Percentiles rank a stretch among this genome's conserved stretches.
phyloP scores from a whole-genome alignment of 2,888 invertebrate species.

The Lithophane ornitopus region DNA sequence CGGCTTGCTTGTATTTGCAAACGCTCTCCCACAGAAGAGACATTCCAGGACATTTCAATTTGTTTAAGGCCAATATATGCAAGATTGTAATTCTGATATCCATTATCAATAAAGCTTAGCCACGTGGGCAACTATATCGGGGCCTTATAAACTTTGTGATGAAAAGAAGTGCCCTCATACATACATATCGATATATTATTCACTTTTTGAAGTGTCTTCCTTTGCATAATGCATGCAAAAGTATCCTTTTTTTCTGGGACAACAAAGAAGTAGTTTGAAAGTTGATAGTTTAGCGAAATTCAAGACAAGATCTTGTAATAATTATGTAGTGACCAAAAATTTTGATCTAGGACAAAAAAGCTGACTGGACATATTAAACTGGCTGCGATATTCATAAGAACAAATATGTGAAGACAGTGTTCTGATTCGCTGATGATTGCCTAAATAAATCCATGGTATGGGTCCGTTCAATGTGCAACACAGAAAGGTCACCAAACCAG shows the following conservation, averaged over 20 bases:
- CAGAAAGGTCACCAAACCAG: constrained; percentile 88
- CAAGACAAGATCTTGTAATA: constrained; percentile 16
- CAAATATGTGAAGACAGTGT: constrained; percentile 29
- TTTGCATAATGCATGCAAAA: constrained; percentile 33
- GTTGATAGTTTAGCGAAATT: constrained; percentile 20
- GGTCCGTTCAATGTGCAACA: constrained; percentile 78
- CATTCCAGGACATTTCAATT: constrained; percentile 51
- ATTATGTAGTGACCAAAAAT: constrained; percentile 5
- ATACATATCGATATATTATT: constrained; percentile 48
- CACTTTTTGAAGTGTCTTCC: constrained; percentile 9
- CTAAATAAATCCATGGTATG: constrained; percentile 72
- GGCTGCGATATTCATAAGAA: constrained; percentile 30
- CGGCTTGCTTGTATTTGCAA: constrained; percentile 47
- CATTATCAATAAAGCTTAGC: constrained; percentile 23
- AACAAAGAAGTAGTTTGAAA: not conserved
- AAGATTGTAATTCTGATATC: constrained; percentile 29
- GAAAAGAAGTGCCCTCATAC: constrained; percentile 23
- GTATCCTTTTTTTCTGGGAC: constrained; percentile 21
- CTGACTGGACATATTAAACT: not conserved
- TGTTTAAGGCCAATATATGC: constrained; percentile 36
- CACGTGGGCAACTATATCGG: constrained; percentile 14
- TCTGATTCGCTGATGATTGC: constrained; percentile 64
- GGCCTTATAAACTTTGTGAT: constrained; percentile 2
- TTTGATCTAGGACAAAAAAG: constrained; percentile 6
- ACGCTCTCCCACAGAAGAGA: constrained; percentile 38